Evolutionary conservation across 2,888 invertebrate genomes (phyloP), one percentile per base, ranked within the genome.

Genomic region (Limnephilus lunatus): DNA sequence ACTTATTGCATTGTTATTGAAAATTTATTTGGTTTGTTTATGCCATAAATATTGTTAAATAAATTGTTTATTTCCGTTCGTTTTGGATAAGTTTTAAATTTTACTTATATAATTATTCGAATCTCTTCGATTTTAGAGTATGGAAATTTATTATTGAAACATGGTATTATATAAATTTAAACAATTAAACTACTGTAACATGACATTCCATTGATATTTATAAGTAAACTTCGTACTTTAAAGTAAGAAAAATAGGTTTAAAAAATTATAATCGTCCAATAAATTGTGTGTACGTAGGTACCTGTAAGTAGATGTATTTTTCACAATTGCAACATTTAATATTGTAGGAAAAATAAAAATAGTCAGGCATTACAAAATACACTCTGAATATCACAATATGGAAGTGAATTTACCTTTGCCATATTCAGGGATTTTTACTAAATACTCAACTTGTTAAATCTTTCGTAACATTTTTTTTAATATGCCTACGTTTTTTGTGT

Each of bases 1-100:
- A 92, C 92, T 92, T 92, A 92, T 81, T 83, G 83, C 7, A 85
- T 91, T 90, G 92, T 92, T 92, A 92, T 92, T 89, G 25, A 32
- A 48, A 82, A 68, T 68, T 87, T 90, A 90, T 87, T 92, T 92
- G 90, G 88, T 92, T 85, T 86, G 31, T 68, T 90, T 85, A 81
- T 92, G 89, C 32, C 53, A 85, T 91, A 53, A 53, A 89, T 32
- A 53, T 92, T 88, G 90, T 86, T 87, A 86, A 86, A 82, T 87
- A 90, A 44, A 92, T 92, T 85, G 44, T 85, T 92, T 87, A 92
- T 92, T 92, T 87, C 68, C 31, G 87, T 87, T 87, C 31, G 31
- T 48, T 87, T 87, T 87, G 48, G 48, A 53, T 31, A 87, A 87
- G 68, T 68, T 68, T 68, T n/a, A 68, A 68, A 68, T 68, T 68